Evolutionary conservation across 1,140 invertebrate genomes (phyloP), one percentile per base, ranked within the genome.

Genomic region (Listronotus bonariensis): DNA sequence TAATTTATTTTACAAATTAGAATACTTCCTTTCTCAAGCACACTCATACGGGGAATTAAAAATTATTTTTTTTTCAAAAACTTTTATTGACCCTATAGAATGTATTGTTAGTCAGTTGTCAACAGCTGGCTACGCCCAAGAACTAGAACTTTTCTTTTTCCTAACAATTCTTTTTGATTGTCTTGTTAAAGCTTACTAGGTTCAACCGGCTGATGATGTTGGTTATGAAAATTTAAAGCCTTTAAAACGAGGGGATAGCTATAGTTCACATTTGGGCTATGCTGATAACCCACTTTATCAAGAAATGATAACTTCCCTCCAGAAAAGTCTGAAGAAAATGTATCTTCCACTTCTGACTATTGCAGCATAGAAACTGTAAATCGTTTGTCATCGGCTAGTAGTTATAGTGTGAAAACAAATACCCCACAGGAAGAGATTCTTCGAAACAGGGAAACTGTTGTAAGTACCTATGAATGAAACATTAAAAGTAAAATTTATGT

Each of bases 291-390:
- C 83, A 9, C 80, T 81, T 11, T 82, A 84, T 3, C 82, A 84
- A 0, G 82, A 84, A 54, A 81, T 88, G n/a, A 74, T 84, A 36
- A 36, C 8, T 36, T 36, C 34, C 3, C 34, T 36, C 0, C 82
- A 85, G 65, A 86, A 88, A 86, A 83, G 9, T 82, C 82, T 1
- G 85, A 85, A 20, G 87, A 89, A 66, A 80, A 79, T 54, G 72
- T 82, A 52, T 88, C 87, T 0, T 87, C 87, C 0, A 91, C 89
- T 0, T 91, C 89, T 0, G 89, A 91, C 72, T 92, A 92, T 72
- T 87, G 87, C 20, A 90, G 88, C 69, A 89, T 90, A 36, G 89
- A 89, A 73, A 85, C 85, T 0, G 79, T 87, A 3, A 85, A 86
- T 74, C 81, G 75, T 73, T 77, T 78, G 71, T 85, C 75, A 65